Evolutionary conservation across 2,797 vertebrate genomes (phyloP), one percentile per base, ranked within the genome.

Genomic region (Chaenodraco wilsoni): DNA sequence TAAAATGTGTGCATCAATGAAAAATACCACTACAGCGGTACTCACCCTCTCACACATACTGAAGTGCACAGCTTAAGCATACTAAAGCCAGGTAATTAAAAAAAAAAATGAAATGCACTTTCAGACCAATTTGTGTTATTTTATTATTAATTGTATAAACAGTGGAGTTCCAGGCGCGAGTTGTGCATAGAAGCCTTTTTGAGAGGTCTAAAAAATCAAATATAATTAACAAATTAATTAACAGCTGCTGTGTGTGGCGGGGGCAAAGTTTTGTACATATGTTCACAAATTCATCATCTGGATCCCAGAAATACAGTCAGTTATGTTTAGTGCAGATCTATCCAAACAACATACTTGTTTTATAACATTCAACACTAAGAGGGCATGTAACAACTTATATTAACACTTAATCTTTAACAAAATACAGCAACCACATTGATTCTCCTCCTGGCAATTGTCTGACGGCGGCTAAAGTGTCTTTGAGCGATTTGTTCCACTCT

Each of bases 101-200:
- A 23, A n/a, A n/a, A n/a, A 64, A 48, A 33, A 63, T 13, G 4
- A 2, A 58, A 72, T 13, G 55, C 37, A 40, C 46, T 51, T 62
- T 27, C 17, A 74, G 72, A 77, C 40, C 45, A 66, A 57, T 71
- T 67, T 72, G 49, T 57, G 15, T 70, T 65, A 49, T 21, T 81
- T 89, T 84, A 84, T 82, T 84, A 81, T 67, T 76, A 87, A 86
- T 70, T 41, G 21, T 88, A 86, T 61, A 87, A 87, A 89, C 59
- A 76, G 64, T 52, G 21, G 94, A 84, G 19, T 84, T 55, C 48
- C 62, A 75, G 72, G 48, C 2, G 9, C 62, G 65, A 55, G 71
- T 83, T 81, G 57, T 87, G 79, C 85, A 85, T 83, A 85, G 66
- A 79, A 72, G 62, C 60, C 21, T 82, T 37, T 44, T 66, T 8